These are phyloP conservation scores for Parnassius orleans DNA, from an alignment of 2,888 invertebrate genomes.

Conservation along the genomic window DNA sequence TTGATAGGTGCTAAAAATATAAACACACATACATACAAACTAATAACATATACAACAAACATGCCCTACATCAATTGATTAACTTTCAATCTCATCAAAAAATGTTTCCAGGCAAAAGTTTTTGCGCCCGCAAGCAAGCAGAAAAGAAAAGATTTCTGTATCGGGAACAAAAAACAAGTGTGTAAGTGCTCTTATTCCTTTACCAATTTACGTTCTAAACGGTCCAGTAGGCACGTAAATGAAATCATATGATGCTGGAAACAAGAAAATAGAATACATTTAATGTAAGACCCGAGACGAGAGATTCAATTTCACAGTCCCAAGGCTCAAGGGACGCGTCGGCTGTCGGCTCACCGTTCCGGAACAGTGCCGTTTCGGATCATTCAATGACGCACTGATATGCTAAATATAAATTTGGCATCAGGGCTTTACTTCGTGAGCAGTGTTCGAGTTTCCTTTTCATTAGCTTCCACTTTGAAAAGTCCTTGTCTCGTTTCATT, in stretches of 20 bases:
- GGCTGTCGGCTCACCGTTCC: constrained; percentile 7
- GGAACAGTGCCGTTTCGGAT: constrained; percentile 3
- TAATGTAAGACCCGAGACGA: constrained; percentile 26
- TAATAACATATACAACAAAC: too few relatives aligned
- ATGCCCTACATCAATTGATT: neutral
- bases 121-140: neutral
- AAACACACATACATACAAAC: too few relatives aligned
- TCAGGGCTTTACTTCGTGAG: neutral
- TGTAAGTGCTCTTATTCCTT: constrained; percentile 3
- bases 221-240: constrained; percentile 21
- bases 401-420: constrained; percentile 16
- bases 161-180: constrained; percentile 7
- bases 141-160: neutral
- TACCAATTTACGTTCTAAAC: constrained; percentile 21
- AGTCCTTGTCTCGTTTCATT: neutral
- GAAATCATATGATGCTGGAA: constrained; percentile 28
- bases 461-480: constrained; percentile 1
- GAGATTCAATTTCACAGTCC: constrained; percentile 30
- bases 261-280: constrained; percentile 34
- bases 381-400: constrained; percentile 4
- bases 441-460: constrained; percentile 8
- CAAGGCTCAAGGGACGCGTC: constrained; percentile 9
- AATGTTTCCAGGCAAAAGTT: constrained; percentile 6
- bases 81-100: neutral
- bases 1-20: too few relatives aligned